These are phyloP conservation scores for Amphibalanus amphitrite DNA, from an alignment of 1,140 invertebrate genomes.

Conservation along the genomic window DNA sequence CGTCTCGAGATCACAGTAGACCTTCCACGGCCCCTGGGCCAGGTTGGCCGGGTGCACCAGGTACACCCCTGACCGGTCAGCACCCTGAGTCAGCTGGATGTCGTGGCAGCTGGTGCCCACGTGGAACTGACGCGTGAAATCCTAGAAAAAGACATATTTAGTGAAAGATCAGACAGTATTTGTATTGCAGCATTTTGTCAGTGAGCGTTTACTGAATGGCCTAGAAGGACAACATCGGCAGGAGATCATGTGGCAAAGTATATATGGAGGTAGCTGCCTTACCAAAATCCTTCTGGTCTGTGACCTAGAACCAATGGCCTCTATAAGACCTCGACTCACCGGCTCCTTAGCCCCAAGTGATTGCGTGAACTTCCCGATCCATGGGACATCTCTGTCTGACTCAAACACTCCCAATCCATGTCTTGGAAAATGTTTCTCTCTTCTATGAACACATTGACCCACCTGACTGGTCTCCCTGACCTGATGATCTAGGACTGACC, in stretches of 20 bases:
- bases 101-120: constrained; percentile 20
- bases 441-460: background rate
- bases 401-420: too few species aligned
- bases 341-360: too few species aligned
- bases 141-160: background rate
- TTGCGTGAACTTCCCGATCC: too few species aligned
- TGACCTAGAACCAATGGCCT: background rate
- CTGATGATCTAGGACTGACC: background rate
- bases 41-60: constrained; percentile 21
- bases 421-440: too few species aligned
- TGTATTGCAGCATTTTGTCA: too few species aligned
- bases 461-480: background rate
- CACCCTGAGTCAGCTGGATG: constrained; percentile 17
- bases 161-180: background rate
- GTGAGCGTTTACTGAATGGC: too few species aligned
- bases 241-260: background rate
- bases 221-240: too few species aligned
- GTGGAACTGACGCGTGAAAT: constrained; percentile 13
- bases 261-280: background rate
- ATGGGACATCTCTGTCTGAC: too few species aligned
- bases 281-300: too few species aligned
- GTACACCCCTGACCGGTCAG: constrained; percentile 19
- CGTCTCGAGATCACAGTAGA: constrained; percentile 25
- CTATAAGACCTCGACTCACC: background rate
- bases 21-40: constrained; percentile 21